Conservation (phyloP, 2,797 vertebrate species). For the Onychomys torridus region DNA sequence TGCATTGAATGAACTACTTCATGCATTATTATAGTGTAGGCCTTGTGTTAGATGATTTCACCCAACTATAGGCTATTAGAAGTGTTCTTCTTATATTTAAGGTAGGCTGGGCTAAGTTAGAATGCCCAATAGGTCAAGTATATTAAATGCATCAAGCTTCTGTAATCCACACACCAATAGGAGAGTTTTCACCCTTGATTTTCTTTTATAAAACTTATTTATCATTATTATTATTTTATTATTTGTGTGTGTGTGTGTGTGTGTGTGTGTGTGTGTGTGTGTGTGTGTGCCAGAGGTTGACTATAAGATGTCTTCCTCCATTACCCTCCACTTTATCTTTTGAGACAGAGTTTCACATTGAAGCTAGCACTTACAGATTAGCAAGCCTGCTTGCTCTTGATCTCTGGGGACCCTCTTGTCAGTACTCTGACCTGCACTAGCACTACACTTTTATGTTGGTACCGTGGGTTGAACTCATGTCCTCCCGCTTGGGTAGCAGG, state of each 20-base stretch:
- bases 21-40: neutral
- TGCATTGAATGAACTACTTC: neutral
- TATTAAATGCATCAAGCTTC: neutral
- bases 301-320: neutral
- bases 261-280: neutral
- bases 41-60: neutral
- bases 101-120: neutral
- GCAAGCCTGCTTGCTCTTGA: neutral
- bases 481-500: neutral
- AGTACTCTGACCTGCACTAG: neutral
- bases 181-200: neutral
- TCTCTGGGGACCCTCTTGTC: neutral
- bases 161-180: neutral
- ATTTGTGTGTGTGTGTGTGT: neutral
- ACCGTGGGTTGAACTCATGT: neutral
- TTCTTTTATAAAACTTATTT: neutral
- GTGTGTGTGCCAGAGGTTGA: neutral
- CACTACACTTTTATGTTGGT: neutral
- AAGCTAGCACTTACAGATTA: neutral
- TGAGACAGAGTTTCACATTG: neutral
- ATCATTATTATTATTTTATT: neutral
- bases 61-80: neutral
- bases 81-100: neutral
- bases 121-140: neutral
- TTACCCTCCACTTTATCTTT: neutral